Percentiles rank a stretch among this genome's conserved stretches.
Conservation (phyloP, 2,113 vertebrate species). For the Seriola rivoliana region DNA sequence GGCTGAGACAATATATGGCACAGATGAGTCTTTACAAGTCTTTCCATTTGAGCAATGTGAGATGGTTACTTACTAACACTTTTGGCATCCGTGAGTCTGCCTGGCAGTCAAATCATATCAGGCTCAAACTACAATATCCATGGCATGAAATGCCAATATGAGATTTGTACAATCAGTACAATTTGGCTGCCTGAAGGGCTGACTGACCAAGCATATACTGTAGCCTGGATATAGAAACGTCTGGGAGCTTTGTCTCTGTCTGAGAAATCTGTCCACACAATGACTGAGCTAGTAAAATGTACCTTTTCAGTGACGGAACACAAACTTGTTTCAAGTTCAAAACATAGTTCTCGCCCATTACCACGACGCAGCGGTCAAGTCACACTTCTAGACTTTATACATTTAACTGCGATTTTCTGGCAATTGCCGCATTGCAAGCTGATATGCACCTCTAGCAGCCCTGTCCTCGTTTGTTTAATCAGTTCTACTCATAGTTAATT, state of each 20-base stretch:
- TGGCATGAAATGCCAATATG: constrained; percentile 15
- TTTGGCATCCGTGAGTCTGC: neutral
- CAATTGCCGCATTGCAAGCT: neutral
- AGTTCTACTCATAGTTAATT: neutral
- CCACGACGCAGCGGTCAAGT: neutral
- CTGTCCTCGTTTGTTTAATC: neutral
- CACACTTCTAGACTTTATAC: neutral
- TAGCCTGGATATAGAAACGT: neutral
- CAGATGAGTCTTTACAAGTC: neutral
- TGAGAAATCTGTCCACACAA: constrained; percentile 3
- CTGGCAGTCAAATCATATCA: constrained; percentile 2
- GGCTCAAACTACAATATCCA: constrained; percentile 5
- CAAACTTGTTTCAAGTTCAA: neutral
- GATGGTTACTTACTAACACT: constrained; percentile 1
- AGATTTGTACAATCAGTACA: neutral
- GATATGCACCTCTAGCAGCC: neutral
- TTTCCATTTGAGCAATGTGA: neutral
- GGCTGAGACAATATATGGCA: neutral
- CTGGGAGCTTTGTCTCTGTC: constrained; percentile 15
- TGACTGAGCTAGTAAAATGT: constrained; percentile 14
- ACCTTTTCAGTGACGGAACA: constrained; percentile 17
- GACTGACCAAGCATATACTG: constrained; percentile 14
- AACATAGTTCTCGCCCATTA: neutral
- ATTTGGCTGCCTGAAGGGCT: constrained; percentile 14
- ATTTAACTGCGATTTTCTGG: neutral